Conservation (phyloP, 2,113 vertebrate species). For the Hirundichthys speculiger region DNA sequence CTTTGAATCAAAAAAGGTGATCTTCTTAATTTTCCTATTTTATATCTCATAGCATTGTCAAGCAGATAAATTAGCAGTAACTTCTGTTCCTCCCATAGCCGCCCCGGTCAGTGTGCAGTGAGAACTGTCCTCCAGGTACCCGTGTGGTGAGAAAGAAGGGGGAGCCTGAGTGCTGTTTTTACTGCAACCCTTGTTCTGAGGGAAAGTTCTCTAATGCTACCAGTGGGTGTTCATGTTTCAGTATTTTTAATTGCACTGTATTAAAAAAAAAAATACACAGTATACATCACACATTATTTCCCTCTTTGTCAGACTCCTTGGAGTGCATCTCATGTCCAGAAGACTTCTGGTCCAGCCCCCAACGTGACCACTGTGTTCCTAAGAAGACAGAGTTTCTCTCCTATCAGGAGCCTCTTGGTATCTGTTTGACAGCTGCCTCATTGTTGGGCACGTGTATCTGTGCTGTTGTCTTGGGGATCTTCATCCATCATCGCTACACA, state of each 20-base stretch:
- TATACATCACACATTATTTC: neutral
- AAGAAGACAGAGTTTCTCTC: conserved; percentile 73
- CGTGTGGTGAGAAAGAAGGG: conserved; percentile 75
- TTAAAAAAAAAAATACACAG: neutral
- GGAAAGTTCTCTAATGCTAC: conserved; percentile 74
- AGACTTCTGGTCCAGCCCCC: conserved; percentile 71
- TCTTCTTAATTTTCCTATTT: too few species aligned
- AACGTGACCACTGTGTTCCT: conserved; percentile 60
- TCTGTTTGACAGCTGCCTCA: conserved; percentile 58
- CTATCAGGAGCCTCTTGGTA: conserved; percentile 66
- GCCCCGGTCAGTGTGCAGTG: conserved; percentile 71
- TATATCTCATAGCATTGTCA: too few species aligned
- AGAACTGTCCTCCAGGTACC: conserved; percentile 80
- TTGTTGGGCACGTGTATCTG: conserved; percentile 63
- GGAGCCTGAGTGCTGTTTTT: conserved; percentile 81
- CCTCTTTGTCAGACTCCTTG: conserved; percentile 1
- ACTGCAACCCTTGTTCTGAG: conserved; percentile 81
- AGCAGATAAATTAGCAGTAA: too few species aligned
- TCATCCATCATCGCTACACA: conserved; percentile 56
- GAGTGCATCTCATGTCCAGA: conserved; percentile 70
- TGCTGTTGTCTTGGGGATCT: conserved; percentile 55
- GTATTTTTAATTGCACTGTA: neutral
- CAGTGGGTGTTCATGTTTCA: conserved; percentile 51
- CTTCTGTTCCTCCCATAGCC: conserved; percentile 20
- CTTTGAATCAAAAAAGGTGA: conserved; percentile 47